Percentiles rank a stretch among this genome's conserved stretches.
Conservation (phyloP, 2,888 invertebrate species). For the Pseudolycoriella hygida region DNA sequence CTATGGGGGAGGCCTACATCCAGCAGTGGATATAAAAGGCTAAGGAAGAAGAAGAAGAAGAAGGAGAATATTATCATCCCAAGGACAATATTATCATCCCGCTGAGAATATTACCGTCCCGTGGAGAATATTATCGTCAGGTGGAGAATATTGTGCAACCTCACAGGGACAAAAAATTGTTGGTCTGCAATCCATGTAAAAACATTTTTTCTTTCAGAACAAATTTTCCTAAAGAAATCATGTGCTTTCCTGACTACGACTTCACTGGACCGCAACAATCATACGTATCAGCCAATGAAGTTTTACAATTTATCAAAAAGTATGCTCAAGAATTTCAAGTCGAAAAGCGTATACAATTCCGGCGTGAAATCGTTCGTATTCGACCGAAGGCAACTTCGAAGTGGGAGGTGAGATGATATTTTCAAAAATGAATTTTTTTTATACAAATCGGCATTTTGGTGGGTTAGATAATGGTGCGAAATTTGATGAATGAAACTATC, state of each 20-base stretch:
- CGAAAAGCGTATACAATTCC: slow-evolving; percentile 11
- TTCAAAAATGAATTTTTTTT: background rate
- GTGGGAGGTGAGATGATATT: slow-evolving; percentile 34
- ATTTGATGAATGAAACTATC: slow-evolving; percentile 24
- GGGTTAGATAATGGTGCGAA: slow-evolving; percentile 18
- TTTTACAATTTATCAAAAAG: slow-evolving; percentile 47
- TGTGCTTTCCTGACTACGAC: slow-evolving; percentile 78
- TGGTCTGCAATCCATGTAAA: too few relatives aligned
- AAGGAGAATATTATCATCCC: too few relatives aligned
- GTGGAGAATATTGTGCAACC: too few relatives aligned
- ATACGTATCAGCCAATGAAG: slow-evolving; percentile 54
- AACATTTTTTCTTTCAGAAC: slow-evolving; percentile 38
- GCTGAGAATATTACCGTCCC: too few relatives aligned
- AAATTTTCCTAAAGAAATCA: slow-evolving; percentile 83
- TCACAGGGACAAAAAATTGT: too few relatives aligned
- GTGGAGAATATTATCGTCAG: too few relatives aligned
- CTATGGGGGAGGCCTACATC: too few relatives aligned
- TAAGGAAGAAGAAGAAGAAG: too few relatives aligned
- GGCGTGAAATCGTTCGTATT: slow-evolving; percentile 15
- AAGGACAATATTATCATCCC: too few relatives aligned
- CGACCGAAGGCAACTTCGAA: slow-evolving; percentile 15
- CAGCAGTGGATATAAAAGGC: too few relatives aligned
- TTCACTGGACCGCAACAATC: slow-evolving; percentile 53
- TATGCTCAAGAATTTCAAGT: slow-evolving; percentile 3
- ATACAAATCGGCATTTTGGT: too few relatives aligned